Evolutionary conservation across 2,797 vertebrate species (phyloP).

Genomic region (Triplophysa bombifrons): DNA sequence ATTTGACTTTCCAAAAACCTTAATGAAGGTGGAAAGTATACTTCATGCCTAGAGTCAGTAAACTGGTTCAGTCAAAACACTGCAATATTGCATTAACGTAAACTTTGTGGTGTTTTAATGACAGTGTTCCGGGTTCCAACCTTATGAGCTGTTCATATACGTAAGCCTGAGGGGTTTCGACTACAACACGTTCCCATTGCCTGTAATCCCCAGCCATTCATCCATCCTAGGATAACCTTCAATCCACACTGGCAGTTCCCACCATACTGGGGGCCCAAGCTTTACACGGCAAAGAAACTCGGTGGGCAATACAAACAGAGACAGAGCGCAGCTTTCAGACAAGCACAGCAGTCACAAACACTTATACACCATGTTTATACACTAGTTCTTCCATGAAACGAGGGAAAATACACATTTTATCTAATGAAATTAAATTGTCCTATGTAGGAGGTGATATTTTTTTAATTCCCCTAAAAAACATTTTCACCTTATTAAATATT

Average conservation of each 20-base stretch:
- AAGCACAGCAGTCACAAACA: conserved; percentile 11
- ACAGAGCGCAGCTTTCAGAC: conserved; percentile 40
- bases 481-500: neutral
- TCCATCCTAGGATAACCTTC: conserved; percentile 58
- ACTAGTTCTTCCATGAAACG: neutral
- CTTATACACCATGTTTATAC: conserved; percentile 2
- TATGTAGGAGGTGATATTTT: neutral
- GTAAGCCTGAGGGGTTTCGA: conserved; percentile 40
- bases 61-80: conserved; percentile 8
- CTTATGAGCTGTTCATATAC: conserved; percentile 8
- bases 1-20: neutral
- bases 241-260: conserved; percentile 45
- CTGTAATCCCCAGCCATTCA: conserved; percentile 51
- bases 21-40: neutral
- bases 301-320: conserved; percentile 3
- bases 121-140: conserved; percentile 28
- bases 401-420: neutral
- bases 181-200: conserved; percentile 48
- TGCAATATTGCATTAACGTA: neutral
- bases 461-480: neutral
- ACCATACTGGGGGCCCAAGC: conserved; percentile 45
- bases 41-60: neutral
- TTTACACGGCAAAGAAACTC: conserved; percentile 19
- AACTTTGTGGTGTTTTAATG: neutral
- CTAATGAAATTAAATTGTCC: neutral